Percentiles rank a stretch among this genome's conserved stretches.
Evolutionary conservation across 2,113 vertebrate genomes (phyloP).

Genomic region (Bubalus kerabau): DNA sequence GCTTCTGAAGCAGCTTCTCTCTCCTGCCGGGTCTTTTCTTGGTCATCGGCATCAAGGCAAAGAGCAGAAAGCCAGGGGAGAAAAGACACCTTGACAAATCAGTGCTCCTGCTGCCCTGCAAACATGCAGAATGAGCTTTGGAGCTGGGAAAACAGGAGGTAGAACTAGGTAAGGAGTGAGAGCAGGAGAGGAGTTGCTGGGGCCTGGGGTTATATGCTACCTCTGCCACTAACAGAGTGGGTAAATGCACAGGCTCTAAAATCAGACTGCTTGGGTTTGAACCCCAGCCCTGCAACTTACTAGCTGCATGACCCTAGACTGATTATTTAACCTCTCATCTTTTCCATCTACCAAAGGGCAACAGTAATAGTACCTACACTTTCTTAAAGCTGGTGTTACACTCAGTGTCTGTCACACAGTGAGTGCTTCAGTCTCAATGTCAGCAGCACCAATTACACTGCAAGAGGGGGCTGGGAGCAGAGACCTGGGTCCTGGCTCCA

Average conservation of each 20-base stretch:
- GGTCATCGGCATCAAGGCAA: not conserved
- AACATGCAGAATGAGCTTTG: not conserved
- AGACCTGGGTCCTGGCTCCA: not conserved
- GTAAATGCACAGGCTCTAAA: not conserved
- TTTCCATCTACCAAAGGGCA: not conserved
- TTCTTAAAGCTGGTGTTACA: not conserved
- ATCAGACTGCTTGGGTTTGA: not conserved
- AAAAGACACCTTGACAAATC: not conserved
- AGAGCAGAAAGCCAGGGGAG: not conserved
- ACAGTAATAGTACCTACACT: not conserved
- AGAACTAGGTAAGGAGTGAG: not conserved
- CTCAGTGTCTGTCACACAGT: not conserved
- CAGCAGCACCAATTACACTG: not conserved
- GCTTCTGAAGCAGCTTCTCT: not conserved
- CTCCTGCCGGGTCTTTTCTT: not conserved
- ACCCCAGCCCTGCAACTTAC: not conserved
- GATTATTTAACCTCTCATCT: not conserved
- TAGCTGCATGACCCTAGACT: not conserved
- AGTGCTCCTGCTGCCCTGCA: not conserved
- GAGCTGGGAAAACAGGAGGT: not conserved
- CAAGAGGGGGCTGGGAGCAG: not conserved
- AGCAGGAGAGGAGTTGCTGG: fast-evolving
- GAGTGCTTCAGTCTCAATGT: not conserved
- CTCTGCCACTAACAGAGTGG: not conserved
- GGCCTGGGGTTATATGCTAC: fast-evolving